Base-by-base conservation (phyloP, 1,140 invertebrate genomes). In the Zeugodacus cucurbitae region DNA sequence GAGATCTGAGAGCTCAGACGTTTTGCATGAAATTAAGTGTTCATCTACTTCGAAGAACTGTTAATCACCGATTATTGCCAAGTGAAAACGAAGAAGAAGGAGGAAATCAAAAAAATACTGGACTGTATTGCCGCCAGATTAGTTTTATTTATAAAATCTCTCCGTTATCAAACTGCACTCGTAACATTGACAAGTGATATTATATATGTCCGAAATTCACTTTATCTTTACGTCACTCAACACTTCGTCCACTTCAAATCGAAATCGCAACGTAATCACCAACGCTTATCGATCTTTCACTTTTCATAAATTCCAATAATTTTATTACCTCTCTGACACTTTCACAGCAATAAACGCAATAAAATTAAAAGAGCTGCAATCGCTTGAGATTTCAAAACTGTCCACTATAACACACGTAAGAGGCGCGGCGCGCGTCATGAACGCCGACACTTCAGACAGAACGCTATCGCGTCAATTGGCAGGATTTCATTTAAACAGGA, bases 401-500 rank as follows among this genome's bases (percentile, higher is more conserved):
- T 82, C 74, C n/a, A 29, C 34, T 41, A 74, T 74, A 82, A 2
- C 11, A 48, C 74, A 3, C 74, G n/a, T 11, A 48, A 48, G 2
- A 10, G 37, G 3, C 2, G 26, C n/a, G n/a, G 8, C 3, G 10
- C 17, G 44, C n/a, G 41, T 17, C 74, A 37, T 74, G 20, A 74
- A 67, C 4, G 37, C 41, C 48, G 41, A 26, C 41, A 48, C 74
- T 82, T 82, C 41, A 48, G 41, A 26, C 41, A 48, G 7, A 82
- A 14, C 41, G 74, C 41, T 82, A 82, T 82, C 74, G 74, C 74
- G 41, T 44, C 74, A 82, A 26, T 82, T 82, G 74, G 41, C 74
- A 82, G 74, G 41, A 82, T 74, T 74, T 44, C 70, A 74, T 74
- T 44, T 44, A 74, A 41, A 74, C 70, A 74, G 70, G 70, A 74